Base-by-base conservation (phyloP, 2,797 vertebrate genomes). In the Malacoctenus gilli region DNA sequence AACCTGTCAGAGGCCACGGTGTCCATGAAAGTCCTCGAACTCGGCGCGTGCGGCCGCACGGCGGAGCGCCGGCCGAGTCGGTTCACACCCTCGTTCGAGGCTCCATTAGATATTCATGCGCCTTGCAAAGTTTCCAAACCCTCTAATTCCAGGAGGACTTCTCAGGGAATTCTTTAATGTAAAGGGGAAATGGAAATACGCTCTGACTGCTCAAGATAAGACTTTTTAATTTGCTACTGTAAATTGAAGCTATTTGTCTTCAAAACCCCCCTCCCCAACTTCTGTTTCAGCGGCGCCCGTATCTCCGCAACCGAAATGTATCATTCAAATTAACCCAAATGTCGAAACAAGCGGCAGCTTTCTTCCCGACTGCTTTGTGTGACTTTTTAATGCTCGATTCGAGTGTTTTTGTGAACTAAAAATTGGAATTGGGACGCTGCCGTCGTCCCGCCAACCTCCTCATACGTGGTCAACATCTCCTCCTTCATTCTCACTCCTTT, bases 161-260 rank as follows among this genome's bases (percentile, higher is more conserved):
- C 69, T 79, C 48, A n/a, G 44, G 69, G 80, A 78, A 62, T 84
- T 85, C 57, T 85, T 86, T 83, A 85, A 86, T 83, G 81, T 76
- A 77, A 86, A 78, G 72, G 77, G n/a, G 82, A 84, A 87, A 86
- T 84, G 70, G 77, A 85, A 89, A 77, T 82, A 34, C 15, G 51
- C 70, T 76, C 83, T 83, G 84, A 87, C 85, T 79, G 75, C 68
- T 58, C 63, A 18, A 80, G 85, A 89, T 89, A 87, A 88, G 84
- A 71, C 79, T 84, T 86, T n/a, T 85, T 87, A 89, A 87, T 90
- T 89, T 88, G 80, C 80, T 80, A 76, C 85, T 89, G 84, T 87
- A 89, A 89, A 89, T 88, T 88, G 82, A 84, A 85, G 85, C 87
- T 86, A 87, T 85, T 88, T 87, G 86, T 87, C 87, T 88, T 89